These are phyloP conservation scores for Trachymyrmex cornetzi DNA, from an alignment of 1,140 invertebrate species.

Conservation along the genomic window DNA sequence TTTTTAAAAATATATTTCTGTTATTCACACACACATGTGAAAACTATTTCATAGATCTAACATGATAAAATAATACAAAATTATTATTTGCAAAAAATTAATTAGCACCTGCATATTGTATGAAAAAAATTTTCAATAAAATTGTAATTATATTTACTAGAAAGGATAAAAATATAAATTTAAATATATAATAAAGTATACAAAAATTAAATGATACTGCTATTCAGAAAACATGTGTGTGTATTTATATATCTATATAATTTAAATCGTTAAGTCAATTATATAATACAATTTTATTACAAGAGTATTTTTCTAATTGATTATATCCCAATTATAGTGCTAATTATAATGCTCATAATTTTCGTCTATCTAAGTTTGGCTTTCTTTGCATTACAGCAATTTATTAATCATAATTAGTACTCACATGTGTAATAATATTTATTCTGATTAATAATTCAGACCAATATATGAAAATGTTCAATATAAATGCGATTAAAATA, in stretches of 20 bases:
- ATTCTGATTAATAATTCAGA: conserved; percentile 15
- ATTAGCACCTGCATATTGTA: conserved; percentile 1
- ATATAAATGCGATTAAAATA: conserved; percentile 22
- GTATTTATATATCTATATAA: neutral
- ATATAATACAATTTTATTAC: conserved; percentile 44
- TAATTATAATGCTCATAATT: conserved; percentile 8
- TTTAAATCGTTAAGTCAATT: neutral
- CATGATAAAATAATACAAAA: conserved; percentile 2
- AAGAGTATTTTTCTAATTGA: conserved; percentile 13
- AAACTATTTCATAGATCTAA: neutral
- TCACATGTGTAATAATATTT: neutral
- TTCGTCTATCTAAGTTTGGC: neutral
- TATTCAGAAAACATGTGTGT: neutral
- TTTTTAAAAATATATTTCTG: conserved; percentile 4
- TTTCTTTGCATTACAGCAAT: neutral
- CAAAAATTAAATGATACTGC: neutral
- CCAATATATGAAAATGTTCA: neutral
- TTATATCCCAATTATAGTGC: conserved; percentile 19
- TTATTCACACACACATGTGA: neutral
- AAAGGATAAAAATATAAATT: neutral
- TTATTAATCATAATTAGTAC: conserved; percentile 1
- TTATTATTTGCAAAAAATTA: neutral
- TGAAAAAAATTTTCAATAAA: conserved; percentile 10
- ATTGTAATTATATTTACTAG: conserved; percentile 18
- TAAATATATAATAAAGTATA: conserved; percentile 2